Percentiles rank a stretch among this genome's conserved stretches.
Evolutionary conservation across 1,140 invertebrate genomes (phyloP).

Genomic region (Caerostris extrusa): DNA sequence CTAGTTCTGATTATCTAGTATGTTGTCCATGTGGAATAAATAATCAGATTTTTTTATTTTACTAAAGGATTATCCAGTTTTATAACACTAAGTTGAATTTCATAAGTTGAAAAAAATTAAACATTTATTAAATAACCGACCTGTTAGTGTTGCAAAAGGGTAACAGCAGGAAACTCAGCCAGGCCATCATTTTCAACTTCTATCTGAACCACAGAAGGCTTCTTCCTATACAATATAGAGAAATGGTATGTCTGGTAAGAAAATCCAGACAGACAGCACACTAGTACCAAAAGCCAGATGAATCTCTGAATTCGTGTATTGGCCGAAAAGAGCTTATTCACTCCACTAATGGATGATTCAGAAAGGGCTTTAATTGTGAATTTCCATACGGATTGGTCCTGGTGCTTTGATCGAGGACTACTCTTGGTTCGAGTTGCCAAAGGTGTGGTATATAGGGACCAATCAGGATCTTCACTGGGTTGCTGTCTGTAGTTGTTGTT

Average conservation of each 20-base stretch:
- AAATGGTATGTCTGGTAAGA: constrained; percentile 30
- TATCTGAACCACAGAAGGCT: constrained; percentile 63
- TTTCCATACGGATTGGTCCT: neutral
- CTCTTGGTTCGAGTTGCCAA: neutral
- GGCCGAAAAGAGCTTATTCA: constrained; percentile 10
- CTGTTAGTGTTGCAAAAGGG: constrained; percentile 68
- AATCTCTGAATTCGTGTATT: neutral
- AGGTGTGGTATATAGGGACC: neutral
- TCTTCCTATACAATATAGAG: constrained; percentile 8
- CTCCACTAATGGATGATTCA: constrained; percentile 48
- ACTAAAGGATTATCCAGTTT: no score
- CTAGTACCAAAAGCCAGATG: constrained; percentile 16
- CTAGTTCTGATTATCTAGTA: no score
- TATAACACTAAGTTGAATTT: neutral
- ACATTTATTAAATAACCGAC: constrained; percentile 14
- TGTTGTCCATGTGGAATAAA: no score
- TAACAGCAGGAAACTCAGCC: constrained; percentile 62
- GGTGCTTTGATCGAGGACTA: neutral
- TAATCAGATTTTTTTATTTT: no score
- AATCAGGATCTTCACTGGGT: neutral
- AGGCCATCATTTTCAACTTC: constrained; percentile 65
- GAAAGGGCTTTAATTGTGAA: neutral
- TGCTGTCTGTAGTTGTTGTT: neutral
- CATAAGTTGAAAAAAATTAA: neutral
- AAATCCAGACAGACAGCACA: constrained; percentile 29